phyloP scores from a whole-genome alignment of 1,140 invertebrate genomes.

The Ectropis grisescens region DNA sequence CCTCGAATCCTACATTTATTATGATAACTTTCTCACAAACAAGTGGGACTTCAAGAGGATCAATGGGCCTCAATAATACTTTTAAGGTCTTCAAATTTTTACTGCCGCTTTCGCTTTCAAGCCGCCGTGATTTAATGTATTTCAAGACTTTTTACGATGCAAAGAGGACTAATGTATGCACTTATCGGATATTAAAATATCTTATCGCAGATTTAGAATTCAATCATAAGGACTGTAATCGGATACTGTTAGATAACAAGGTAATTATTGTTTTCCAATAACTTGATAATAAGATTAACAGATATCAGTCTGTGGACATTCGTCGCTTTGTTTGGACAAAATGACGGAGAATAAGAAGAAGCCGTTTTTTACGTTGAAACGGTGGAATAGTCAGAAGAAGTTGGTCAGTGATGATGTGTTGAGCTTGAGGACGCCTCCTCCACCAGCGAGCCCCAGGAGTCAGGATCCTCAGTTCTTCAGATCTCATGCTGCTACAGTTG shows the following conservation, averaged over 20 bases:
- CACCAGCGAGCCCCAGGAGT: not conserved
- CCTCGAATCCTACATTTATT: slow-evolving; percentile 37
- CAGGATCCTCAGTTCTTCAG: slow-evolving; percentile 17
- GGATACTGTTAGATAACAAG: too few relatives aligned
- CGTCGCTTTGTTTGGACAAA: too few relatives aligned
- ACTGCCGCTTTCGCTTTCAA: slow-evolving; percentile 9
- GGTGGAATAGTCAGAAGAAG: slow-evolving; percentile 37
- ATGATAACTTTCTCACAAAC: slow-evolving; percentile 36
- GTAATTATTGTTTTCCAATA: too few relatives aligned
- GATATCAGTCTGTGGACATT: too few relatives aligned
- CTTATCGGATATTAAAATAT: too few relatives aligned
- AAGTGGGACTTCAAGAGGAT: slow-evolving; percentile 9
- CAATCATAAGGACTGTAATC: too few relatives aligned
- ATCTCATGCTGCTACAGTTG: slow-evolving; percentile 10
- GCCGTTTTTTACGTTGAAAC: slow-evolving; percentile 39
- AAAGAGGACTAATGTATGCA: too few relatives aligned
- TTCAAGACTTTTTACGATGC: too few relatives aligned
- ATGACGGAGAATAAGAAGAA: slow-evolving; percentile 58
- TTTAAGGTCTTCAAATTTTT: slow-evolving; percentile 5
- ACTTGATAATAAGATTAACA: too few relatives aligned
- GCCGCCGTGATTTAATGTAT: slow-evolving; percentile 7
- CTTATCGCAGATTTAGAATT: too few relatives aligned
- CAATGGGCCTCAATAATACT: too few relatives aligned
- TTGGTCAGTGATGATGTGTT: slow-evolving; percentile 12
- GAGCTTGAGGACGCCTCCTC: slow-evolving; percentile 3